Percentiles rank a stretch among this genome's conserved stretches.
Conservation (phyloP, 2,797 vertebrate genomes). For the Esox lucius region DNA sequence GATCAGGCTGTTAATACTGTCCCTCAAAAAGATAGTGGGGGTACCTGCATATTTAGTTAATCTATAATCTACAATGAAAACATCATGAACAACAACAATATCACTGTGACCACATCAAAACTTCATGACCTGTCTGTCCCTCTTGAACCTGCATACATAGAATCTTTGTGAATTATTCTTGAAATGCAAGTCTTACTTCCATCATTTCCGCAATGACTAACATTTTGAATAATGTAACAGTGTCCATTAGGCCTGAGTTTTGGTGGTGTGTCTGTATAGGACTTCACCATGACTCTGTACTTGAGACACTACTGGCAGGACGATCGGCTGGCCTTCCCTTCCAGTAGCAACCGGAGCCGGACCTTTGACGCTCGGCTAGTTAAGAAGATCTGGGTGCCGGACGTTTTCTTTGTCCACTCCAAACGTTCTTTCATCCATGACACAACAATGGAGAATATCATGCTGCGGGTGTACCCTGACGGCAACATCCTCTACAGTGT, state of each 20-base stretch:
- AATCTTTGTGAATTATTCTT: neutral
- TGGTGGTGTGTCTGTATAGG: constrained; percentile 61
- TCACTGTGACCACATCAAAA: neutral
- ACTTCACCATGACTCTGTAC: constrained; percentile 95
- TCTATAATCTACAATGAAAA: neutral
- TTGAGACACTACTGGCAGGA: constrained; percentile 96
- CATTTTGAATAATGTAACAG: neutral
- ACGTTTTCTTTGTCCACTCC: constrained; percentile 93
- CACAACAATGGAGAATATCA: constrained; percentile 90
- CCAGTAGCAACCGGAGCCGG: constrained; percentile 89
- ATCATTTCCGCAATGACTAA: neutral
- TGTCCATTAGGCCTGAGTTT: neutral
- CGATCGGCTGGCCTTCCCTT: constrained; percentile 87
- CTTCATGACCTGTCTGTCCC: neutral
- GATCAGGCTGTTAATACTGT: too few species aligned
- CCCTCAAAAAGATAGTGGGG: neutral
- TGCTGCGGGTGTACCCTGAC: constrained; percentile 86
- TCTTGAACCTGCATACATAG: neutral
- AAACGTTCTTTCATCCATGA: constrained; percentile 93
- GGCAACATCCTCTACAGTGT: constrained; percentile 91
- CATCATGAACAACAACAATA: neutral
- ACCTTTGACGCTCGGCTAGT: constrained; percentile 90
- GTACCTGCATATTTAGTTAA: neutral
- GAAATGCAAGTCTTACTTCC: neutral
- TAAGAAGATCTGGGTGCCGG: constrained; percentile 94